Evolutionary conservation across 2,113 vertebrate species (phyloP).

Genomic region (Myiagra hebetior): DNA sequence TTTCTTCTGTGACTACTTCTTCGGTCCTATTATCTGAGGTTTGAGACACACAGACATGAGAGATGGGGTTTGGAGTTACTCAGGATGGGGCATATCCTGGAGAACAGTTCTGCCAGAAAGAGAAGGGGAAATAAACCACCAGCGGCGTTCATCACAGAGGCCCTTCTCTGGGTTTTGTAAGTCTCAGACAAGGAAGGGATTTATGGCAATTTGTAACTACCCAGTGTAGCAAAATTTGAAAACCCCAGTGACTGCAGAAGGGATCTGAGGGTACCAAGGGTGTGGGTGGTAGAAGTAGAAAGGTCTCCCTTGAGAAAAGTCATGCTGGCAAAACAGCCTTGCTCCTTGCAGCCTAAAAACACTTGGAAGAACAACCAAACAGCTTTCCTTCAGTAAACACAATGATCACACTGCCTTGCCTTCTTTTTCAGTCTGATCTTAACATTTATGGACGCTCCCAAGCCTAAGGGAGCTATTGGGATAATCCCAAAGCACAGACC

Average conservation of each 20-base stretch:
- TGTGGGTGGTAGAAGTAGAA: background rate
- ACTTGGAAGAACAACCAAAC: background rate
- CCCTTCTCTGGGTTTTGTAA: background rate
- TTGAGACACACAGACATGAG: background rate
- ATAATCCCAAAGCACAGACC: background rate
- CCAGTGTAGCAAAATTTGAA: background rate
- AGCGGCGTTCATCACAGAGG: background rate
- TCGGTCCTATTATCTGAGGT: background rate
- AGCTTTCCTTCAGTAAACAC: background rate
- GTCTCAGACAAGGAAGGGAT: background rate
- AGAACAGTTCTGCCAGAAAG: background rate
- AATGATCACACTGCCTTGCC: accelerated
- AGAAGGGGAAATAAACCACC: background rate
- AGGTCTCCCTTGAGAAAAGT: background rate
- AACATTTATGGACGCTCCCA: background rate
- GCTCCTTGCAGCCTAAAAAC: background rate
- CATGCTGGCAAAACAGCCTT: background rate
- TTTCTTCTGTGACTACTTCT: background rate
- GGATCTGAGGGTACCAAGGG: background rate
- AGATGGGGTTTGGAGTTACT: background rate
- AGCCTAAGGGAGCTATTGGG: accelerated
- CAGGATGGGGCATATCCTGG: background rate
- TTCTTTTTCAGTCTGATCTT: background rate
- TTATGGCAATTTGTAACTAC: background rate
- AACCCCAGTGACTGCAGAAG: background rate